Conservation (phyloP, 2,113 vertebrate species). For the Neolamprologus falcicula region DNA sequence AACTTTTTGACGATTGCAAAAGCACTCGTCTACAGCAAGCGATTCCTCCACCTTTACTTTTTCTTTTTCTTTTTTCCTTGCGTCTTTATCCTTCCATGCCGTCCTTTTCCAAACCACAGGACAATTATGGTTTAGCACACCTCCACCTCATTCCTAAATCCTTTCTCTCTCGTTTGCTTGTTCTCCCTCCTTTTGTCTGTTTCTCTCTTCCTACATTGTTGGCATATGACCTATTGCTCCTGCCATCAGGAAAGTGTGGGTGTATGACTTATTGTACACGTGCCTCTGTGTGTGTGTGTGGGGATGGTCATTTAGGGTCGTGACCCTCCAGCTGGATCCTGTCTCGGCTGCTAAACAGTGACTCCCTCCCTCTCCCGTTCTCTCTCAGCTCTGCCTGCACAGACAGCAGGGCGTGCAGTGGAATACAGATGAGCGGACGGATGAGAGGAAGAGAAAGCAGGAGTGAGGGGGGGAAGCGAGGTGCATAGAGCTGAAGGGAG, state of each 20-base stretch:
- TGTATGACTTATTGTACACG: constrained; percentile 35
- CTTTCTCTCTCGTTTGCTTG: not conserved
- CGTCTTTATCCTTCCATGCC: not conserved
- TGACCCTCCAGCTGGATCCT: constrained; percentile 60
- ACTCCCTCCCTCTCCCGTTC: constrained; percentile 8
- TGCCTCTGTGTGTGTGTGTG: not conserved
- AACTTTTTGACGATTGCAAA: constrained; percentile 30
- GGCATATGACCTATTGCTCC: constrained; percentile 40
- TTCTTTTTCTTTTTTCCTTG: not conserved
- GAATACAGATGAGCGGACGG: constrained; percentile 63
- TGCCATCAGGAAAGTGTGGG: constrained; percentile 50
- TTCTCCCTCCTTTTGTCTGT: not conserved
- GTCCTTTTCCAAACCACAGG: not conserved
- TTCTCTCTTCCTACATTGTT: constrained; percentile 8
- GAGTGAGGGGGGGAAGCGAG: not conserved
- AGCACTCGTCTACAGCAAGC: not conserved
- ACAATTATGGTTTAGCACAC: constrained; percentile 18
- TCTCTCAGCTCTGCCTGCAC: constrained; percentile 29
- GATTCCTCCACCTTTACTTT: not conserved
- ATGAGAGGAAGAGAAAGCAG: not conserved
- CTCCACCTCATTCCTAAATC: constrained; percentile 9
- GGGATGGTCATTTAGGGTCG: constrained; percentile 47
- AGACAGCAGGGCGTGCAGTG: constrained; percentile 41
- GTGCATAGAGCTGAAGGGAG: not conserved
- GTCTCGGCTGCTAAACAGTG: constrained; percentile 53